These are phyloP conservation scores for pig (Sus scrofa) DNA, from an alignment of 2,113 vertebrate genomes.

Conservation along the genomic window DNA sequence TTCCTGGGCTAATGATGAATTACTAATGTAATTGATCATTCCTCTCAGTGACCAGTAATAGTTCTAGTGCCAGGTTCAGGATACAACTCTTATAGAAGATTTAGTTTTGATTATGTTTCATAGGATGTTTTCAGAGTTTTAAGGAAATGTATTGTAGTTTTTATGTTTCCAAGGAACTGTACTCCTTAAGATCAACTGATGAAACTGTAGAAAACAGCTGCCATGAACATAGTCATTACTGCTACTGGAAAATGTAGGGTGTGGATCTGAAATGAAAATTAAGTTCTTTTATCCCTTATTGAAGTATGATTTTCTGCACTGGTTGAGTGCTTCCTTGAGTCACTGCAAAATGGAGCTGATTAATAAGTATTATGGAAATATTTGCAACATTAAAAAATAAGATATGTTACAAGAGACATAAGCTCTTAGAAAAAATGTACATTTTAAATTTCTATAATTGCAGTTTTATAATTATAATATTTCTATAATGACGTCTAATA, in stretches of 20 bases:
- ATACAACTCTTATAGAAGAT: conserved; percentile 75
- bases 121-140: conserved; percentile 81
- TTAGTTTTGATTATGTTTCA: conserved; percentile 85
- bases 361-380: conserved; percentile 58
- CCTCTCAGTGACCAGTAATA: conserved; percentile 38
- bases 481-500: conserved; percentile 7
- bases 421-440: not conserved
- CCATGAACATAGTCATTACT: conserved; percentile 36
- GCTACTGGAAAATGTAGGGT: conserved; percentile 32
- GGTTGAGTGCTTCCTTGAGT: conserved; percentile 39
- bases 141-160: conserved; percentile 76
- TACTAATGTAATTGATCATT: conserved; percentile 47
- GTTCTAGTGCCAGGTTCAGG: not conserved
- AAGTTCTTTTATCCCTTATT: not conserved
- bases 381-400: conserved; percentile 58
- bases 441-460: conserved; percentile 20
- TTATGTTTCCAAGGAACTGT: conserved; percentile 75
- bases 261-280: conserved; percentile 41
- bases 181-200: conserved; percentile 35
- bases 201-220: conserved; percentile 35
- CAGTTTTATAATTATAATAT: conserved; percentile 18
- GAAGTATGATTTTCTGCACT: conserved; percentile 49
- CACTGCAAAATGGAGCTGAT: conserved; percentile 50
- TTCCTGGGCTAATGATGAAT: conserved; percentile 22
- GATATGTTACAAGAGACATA: not conserved